Evolutionary conservation across 2,888 invertebrate genomes (phyloP).

Genomic region (Mythimna albipuncta): DNA sequence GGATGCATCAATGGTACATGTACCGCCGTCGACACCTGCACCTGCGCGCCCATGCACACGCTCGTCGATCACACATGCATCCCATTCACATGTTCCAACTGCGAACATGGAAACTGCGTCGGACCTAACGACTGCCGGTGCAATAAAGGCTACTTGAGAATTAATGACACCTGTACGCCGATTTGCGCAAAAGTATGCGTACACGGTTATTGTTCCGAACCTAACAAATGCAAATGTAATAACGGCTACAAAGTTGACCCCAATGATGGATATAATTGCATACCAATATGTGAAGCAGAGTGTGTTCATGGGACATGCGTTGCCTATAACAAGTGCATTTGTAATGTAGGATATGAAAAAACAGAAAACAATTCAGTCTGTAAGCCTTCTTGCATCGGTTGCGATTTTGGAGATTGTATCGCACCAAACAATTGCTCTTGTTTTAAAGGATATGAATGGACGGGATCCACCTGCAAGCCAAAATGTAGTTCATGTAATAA

Average conservation of each 20-base stretch:
- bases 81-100: conserved; percentile 23
- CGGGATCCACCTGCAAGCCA: conserved; percentile 25
- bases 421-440: conserved; percentile 49
- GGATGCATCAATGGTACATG: conserved; percentile 38
- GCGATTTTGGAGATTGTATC: conserved; percentile 49
- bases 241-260: conserved; percentile 41
- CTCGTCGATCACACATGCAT: conserved; percentile 35
- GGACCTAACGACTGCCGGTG: conserved; percentile 81
- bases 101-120: conserved; percentile 73
- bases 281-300: conserved; percentile 29
- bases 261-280: conserved; percentile 12
- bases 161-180: conserved; percentile 60
- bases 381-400: conserved; percentile 42
- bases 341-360: conserved; percentile 33
- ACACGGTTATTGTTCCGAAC: conserved; percentile 34
- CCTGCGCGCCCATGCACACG: conserved; percentile 30
- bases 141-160: conserved; percentile 72
- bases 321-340: conserved; percentile 25
- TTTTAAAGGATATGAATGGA: conserved; percentile 31
- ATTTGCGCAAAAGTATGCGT: conserved; percentile 25
- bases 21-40: conserved; percentile 19
- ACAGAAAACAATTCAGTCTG: conserved; percentile 22
- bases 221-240: conserved; percentile 40
- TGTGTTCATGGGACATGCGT: conserved; percentile 35
- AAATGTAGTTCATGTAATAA: conserved; percentile 51